Conservation (phyloP, 2,797 vertebrate species). For the Xenopus petersii region DNA sequence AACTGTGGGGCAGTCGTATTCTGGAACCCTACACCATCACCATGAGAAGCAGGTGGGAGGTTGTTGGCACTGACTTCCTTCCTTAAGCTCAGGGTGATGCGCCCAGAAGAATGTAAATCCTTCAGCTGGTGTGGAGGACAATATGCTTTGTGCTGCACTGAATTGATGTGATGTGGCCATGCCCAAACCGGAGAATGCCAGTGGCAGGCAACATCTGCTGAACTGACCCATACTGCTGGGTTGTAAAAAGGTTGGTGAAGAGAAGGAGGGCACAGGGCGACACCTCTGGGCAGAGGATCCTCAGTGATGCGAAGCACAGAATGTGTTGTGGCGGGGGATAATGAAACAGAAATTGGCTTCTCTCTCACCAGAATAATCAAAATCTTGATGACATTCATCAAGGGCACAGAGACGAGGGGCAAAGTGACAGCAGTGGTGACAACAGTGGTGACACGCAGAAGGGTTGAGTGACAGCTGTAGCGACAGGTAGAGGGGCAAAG, state of each 20-base stretch:
- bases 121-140: constrained; percentile 36
- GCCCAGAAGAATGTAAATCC: constrained; percentile 32
- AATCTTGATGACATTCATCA: constrained; percentile 22
- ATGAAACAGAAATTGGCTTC: constrained; percentile 59
- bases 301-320: constrained; percentile 47
- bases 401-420: constrained; percentile 10
- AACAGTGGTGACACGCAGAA: neutral
- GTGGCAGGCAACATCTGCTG: constrained; percentile 88
- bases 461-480: neutral
- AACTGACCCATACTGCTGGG: constrained; percentile 68
- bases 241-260: constrained; percentile 69
- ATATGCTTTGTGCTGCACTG: constrained; percentile 29
- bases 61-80: too few species aligned
- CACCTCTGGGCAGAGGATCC: constrained; percentile 48
- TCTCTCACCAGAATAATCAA: constrained; percentile 52
- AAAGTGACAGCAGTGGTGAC: neutral
- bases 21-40: too few species aligned
- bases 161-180: constrained; percentile 41
- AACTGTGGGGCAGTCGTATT: too few species aligned
- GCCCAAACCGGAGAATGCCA: constrained; percentile 57
- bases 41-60: too few species aligned
- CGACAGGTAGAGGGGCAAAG: neutral
- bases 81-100: neutral
- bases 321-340: neutral
- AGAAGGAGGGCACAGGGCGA: constrained; percentile 55